These are phyloP conservation scores for Excalfactoria chinensis DNA, from an alignment of 2,113 vertebrate species.

Conservation along the genomic window DNA sequence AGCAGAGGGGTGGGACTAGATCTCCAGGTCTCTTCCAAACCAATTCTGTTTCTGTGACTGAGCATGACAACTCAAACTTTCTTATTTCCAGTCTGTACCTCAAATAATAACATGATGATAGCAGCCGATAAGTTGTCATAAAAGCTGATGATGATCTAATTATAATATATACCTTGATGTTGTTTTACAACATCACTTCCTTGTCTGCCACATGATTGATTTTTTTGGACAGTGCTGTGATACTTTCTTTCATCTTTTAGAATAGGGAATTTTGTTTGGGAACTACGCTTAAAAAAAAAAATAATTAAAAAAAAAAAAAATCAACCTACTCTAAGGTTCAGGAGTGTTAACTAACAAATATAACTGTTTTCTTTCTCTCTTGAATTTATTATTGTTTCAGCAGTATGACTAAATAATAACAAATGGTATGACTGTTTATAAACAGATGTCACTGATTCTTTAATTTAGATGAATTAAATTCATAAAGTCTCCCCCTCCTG, in stretches of 20 bases:
- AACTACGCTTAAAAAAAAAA: neutral
- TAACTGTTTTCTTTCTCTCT: neutral
- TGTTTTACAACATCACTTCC: neutral
- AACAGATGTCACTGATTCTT: neutral
- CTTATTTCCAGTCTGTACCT: neutral
- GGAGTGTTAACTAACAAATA: neutral
- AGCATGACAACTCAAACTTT: neutral
- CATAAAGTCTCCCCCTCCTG: fast-evolving
- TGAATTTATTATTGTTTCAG: neutral
- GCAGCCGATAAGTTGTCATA: neutral
- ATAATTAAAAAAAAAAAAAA: neutral
- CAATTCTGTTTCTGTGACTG: neutral
- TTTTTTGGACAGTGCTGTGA: neutral
- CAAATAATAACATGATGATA: neutral
- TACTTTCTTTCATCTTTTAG: neutral
- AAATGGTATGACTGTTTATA: neutral
- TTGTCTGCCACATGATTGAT: neutral
- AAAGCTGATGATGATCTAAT: neutral
- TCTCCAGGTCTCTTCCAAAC: neutral
- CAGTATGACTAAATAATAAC: neutral
- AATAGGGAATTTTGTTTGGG: neutral
- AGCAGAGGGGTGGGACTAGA: neutral
- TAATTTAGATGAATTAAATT: neutral
- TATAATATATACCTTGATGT: neutral
- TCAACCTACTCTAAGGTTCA: neutral